Base-by-base conservation (phyloP, 2,113 vertebrate genomes). In the Eulemur rufifrons region DNA sequence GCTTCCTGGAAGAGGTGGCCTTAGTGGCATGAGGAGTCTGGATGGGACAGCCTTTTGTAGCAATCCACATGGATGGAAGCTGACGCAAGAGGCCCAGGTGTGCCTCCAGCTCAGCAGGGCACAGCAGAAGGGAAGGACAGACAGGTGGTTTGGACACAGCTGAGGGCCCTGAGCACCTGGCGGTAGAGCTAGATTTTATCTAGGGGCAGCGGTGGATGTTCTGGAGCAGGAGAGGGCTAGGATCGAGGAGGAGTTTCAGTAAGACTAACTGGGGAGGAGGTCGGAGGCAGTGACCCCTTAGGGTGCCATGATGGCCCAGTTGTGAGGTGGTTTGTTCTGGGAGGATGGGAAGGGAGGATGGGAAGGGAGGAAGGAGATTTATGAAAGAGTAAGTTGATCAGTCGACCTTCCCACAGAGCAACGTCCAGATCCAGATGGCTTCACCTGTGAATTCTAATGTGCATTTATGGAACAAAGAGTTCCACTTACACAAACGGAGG, bases 191-290 rank as follows among this genome's bases (percentile, higher is more conserved):
- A 59, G 74, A 76, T 29, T 71, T 17, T 54, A 27, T 64, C 34
- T 54, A 27, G 18, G 21, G 11, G 42, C 68, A 10, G 84, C 0
- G 0, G 20, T 1, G 34, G 63, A 20, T 8, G 0, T 20, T 32
- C 42, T 80, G 63, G 15, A 27, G 94, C 66, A 56, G 61, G 68
- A 59, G 76, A 52, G 18, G 3, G 56, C 37, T n/a, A 6, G 27
- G 82, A 17, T 27, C 1, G 5, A 27, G 42, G 66, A 10, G 47
- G 32, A 14, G 25, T 37, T 45, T 34, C 6, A 5, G 29, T 14
- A 52, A n/a, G 61, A 77, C 56, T 17, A n/a, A 11, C 56, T 13
- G 15, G 21, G 34, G 64, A 76, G 39, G 32, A 56, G 47, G 45
- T 34, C 32, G 5, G 2, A 18, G 29, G 27, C 42, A 32, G 63